A percentile compares a stretch with the other conserved stretches of the same genome.
phyloP scores from a whole-genome alignment of 2,797 vertebrate genomes.

The Neopelma chrysocephalum region DNA sequence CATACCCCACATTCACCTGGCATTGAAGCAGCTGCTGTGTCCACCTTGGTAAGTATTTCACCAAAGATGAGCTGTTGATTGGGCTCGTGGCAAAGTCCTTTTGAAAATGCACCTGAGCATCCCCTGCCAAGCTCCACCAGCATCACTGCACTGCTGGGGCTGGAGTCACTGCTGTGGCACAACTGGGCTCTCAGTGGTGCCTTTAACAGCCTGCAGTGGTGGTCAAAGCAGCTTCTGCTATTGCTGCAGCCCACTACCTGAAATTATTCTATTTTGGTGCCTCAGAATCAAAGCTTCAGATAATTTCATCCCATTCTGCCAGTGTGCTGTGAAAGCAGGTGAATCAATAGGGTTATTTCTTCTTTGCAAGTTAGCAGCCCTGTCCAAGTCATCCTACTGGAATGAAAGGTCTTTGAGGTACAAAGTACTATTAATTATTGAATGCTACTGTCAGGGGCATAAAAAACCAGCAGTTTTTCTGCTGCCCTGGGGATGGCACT shows the following conservation, averaged over 20 bases:
- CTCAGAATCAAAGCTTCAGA: neutral
- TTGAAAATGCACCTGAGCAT: neutral
- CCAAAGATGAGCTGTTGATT: neutral
- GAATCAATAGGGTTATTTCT: neutral
- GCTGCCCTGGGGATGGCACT: neutral
- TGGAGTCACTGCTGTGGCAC: neutral
- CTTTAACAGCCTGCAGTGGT: neutral
- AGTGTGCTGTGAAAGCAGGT: neutral
- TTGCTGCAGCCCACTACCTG: neutral
- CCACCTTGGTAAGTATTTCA: neutral
- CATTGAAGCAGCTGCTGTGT: rapidly evolving
- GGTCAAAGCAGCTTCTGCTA: neutral
- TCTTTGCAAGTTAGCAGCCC: neutral
- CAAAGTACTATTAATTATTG: neutral
- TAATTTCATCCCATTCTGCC: neutral
- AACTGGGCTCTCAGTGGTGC: neutral
- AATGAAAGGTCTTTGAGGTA: neutral
- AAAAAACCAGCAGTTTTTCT: neutral
- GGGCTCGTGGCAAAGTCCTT: neutral
- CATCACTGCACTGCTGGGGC: neutral
- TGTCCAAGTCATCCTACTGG: neutral
- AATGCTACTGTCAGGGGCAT: neutral
- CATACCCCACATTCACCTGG: rapidly evolving
- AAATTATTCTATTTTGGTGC: neutral
- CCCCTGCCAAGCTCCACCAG: neutral